phyloP scores from a whole-genome alignment of 2,888 invertebrate genomes.

The Stegana nigrithorax region DNA sequence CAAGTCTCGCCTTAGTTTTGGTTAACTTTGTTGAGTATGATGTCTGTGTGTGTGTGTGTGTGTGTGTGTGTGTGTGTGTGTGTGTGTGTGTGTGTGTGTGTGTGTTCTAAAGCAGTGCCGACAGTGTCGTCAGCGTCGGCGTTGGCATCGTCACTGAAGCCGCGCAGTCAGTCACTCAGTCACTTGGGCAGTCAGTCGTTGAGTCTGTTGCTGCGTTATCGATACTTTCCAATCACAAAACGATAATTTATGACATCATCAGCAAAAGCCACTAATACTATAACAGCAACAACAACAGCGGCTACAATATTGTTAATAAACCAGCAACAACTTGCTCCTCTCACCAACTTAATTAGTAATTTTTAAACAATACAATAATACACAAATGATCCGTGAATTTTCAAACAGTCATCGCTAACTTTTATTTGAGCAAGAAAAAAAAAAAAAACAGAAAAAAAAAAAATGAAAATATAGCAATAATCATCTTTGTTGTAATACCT shows the following conservation, averaged over 20 bases:
- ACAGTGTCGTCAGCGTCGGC: neutral
- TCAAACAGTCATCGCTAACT: conserved; percentile 2
- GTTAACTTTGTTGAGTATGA: conserved; percentile 30
- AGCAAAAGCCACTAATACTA: conserved; percentile 25
- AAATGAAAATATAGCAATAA: neutral
- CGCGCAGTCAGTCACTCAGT: neutral
- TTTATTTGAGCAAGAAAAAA: too few relatives aligned
- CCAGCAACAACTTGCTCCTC: conserved; percentile 1
- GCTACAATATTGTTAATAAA: neutral
- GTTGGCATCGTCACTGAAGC: too few relatives aligned
- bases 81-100: too few relatives aligned
- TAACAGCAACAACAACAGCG: neutral
- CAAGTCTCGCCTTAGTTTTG: neutral
- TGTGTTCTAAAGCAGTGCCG: conserved; percentile 11
- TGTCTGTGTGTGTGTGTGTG: conserved; percentile 14
- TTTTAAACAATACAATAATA: conserved; percentile 55
- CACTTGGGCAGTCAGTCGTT: neutral
- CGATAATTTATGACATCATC: conserved; percentile 62
- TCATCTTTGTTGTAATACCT: conserved; percentile 47
- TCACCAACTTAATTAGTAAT: conserved; percentile 48
- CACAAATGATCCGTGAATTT: conserved; percentile 39
- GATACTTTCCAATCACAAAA: conserved; percentile 57
- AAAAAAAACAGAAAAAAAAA: neutral
- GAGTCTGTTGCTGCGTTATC: conserved; percentile 34
- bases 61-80: too few relatives aligned